Percentiles rank a stretch among this genome's conserved stretches.
phyloP scores from a whole-genome alignment of 2,888 invertebrate genomes.

The Lasius platythorax region DNA sequence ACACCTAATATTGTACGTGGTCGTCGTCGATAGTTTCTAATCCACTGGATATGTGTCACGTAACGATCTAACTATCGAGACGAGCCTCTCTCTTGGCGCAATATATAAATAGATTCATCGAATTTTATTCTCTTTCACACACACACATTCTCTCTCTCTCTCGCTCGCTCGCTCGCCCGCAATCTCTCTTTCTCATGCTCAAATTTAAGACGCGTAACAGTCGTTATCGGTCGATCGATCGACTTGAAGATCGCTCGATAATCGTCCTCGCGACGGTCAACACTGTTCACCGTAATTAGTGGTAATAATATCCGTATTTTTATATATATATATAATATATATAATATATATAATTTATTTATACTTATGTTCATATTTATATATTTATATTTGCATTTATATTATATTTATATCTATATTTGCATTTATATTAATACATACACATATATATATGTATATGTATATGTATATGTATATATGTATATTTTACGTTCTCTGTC shows the following conservation, averaged over 20 bases:
- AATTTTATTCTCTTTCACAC: slow-evolving; percentile 64
- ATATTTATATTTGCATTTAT: slow-evolving; percentile 65
- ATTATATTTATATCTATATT: slow-evolving; percentile 73
- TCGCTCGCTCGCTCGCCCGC: slow-evolving; percentile 57
- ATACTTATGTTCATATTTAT: slow-evolving; percentile 63
- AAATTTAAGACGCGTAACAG: slow-evolving; percentile 68
- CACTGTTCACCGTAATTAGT: slow-evolving; percentile 39
- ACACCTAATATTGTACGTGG: slow-evolving; percentile 70
- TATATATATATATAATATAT: slow-evolving; percentile 63
- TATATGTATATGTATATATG: slow-evolving; percentile 71
- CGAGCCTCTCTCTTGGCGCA: slow-evolving; percentile 59
- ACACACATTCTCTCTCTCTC: slow-evolving; percentile 60
- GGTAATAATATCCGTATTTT: slow-evolving; percentile 60
- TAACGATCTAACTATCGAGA: slow-evolving; percentile 77
- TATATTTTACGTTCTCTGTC: slow-evolving; percentile 52
- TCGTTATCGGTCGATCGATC: slow-evolving; percentile 74
- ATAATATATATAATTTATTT: slow-evolving; percentile 65
- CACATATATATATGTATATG: slow-evolving; percentile 71
- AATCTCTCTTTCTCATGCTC: slow-evolving; percentile 57
- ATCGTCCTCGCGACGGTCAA: slow-evolving; percentile 54
- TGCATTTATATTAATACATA: slow-evolving; percentile 68
- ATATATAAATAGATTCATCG: slow-evolving; percentile 82
- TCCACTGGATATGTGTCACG: slow-evolving; percentile 81
- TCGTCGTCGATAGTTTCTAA: slow-evolving; percentile 68
- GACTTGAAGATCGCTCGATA: slow-evolving; percentile 62